These are phyloP conservation scores for Mellilla xanthometata DNA, from an alignment of 2,888 invertebrate species.

Conservation along the genomic window DNA sequence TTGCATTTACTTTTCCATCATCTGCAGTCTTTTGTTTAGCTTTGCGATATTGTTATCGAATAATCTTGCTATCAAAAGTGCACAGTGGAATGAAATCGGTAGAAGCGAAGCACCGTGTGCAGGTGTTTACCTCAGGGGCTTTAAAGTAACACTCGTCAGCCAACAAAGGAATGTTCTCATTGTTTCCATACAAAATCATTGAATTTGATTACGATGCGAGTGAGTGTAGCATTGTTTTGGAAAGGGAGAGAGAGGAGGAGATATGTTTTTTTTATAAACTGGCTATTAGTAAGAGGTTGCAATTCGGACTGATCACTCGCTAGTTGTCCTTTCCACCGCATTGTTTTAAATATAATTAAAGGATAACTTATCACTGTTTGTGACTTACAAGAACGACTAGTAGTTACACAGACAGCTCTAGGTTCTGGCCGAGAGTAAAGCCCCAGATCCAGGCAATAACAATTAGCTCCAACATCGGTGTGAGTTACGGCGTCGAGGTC, in stretches of 20 bases:
- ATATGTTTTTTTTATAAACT: too few relatives aligned
- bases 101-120: background rate
- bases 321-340: constrained; percentile 64
- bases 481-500: constrained; percentile 69
- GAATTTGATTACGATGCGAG: constrained; percentile 64
- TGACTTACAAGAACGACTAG: too few relatives aligned
- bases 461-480: constrained; percentile 52
- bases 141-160: constrained; percentile 24
- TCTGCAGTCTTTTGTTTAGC: background rate
- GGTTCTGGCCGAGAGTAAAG: too few relatives aligned
- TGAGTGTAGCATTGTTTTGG: constrained; percentile 68
- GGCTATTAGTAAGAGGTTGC: constrained; percentile 40
- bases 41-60: constrained; percentile 2
- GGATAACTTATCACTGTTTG: too few relatives aligned
- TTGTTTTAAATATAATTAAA: too few relatives aligned
- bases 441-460: constrained; percentile 26
- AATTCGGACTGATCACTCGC: constrained; percentile 47
- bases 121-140: constrained; percentile 7
- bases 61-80: background rate
- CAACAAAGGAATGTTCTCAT: constrained; percentile 46
- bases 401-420: too few relatives aligned
- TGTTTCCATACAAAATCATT: constrained; percentile 54
- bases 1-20: background rate
- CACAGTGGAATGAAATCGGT: background rate
- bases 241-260: constrained; percentile 67